Conservation (phyloP, 2,113 vertebrate species). For the Dipodomys stephensi region DNA sequence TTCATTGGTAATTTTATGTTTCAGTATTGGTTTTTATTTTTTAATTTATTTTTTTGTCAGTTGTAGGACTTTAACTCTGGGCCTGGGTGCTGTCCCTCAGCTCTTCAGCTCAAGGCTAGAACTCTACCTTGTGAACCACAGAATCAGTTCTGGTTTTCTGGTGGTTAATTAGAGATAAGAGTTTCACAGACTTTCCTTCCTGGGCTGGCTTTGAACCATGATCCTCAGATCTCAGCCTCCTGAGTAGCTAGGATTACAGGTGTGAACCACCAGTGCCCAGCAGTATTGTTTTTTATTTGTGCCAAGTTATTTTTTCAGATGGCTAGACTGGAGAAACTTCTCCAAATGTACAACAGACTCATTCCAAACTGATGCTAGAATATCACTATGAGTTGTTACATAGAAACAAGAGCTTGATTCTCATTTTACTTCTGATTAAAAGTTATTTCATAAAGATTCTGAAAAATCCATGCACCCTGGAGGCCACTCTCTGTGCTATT, state of each 20-base stretch:
- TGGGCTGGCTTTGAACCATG: too few species aligned
- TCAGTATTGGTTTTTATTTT: neutral
- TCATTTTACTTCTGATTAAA: neutral
- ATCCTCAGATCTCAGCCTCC: too few species aligned
- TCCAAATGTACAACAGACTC: neutral
- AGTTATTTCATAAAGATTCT: neutral
- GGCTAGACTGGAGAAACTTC: neutral
- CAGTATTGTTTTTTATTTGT: neutral
- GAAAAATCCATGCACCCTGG: neutral
- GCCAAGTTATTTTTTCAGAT: neutral
- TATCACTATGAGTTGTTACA: neutral
- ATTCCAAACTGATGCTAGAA: neutral
- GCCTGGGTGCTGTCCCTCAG: too few species aligned
- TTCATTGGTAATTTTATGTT: neutral
- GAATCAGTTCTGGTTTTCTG: too few species aligned
- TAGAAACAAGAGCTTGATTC: neutral
- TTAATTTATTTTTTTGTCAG: neutral
- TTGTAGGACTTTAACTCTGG: too few species aligned
- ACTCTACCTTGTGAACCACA: too few species aligned
- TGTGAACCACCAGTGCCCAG: too few species aligned
- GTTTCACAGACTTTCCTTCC: too few species aligned
- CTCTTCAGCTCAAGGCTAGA: too few species aligned
- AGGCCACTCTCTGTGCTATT: neutral
- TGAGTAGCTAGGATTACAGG: too few species aligned
- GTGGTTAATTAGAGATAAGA: too few species aligned